Base-by-base conservation (phyloP, 1,140 invertebrate genomes). In the Amyelois transitella region DNA sequence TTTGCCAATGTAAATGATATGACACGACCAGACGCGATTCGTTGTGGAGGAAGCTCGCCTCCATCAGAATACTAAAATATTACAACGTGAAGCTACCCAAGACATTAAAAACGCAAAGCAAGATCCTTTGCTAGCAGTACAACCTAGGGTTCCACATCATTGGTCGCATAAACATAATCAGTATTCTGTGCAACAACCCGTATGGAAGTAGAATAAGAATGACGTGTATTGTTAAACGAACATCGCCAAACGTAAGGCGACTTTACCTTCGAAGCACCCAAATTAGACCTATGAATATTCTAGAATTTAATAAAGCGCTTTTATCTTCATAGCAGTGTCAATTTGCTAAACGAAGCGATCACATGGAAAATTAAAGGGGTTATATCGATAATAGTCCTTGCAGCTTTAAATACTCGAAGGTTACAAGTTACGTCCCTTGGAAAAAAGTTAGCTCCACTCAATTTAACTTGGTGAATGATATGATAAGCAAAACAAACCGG, bases 311-410 rank as follows among this genome's bases (percentile, higher is more conserved):
- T 38, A 14, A 38, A 38, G 12, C 12, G 32, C 12, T 38, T 38
- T 38, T 14, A 38, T 38, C 32, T 38, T 38, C 12, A 38, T 2
- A 38, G 5, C 32, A 38, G 32, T 14, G 32, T 38, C 17, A 38
- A 38, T 38, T 38, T 38, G 12, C n/a, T 21, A 43, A 74, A 60
- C 66, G 69, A 71, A 70, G 69, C 77, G 59, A 47, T 69, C 60
- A 79, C 64, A 62, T 75, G 74, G 73, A 84, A 81, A 77, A 67
- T 78, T 69, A 66, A 75, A 81, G 65, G 75, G 72, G 72, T 68
- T 47, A 32, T 43, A 44, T 61, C 12, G 19, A 55, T 10, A 45
- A 18, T n/a, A 43, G 55, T 19, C 56, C 55, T 62, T 61, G 55
- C 47, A 64, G 60, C 58, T 47, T 69, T 69, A 71, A 71, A 76